Base-by-base conservation (phyloP, 2,888 invertebrate species). In the Lepidochrysops patricia region DNA sequence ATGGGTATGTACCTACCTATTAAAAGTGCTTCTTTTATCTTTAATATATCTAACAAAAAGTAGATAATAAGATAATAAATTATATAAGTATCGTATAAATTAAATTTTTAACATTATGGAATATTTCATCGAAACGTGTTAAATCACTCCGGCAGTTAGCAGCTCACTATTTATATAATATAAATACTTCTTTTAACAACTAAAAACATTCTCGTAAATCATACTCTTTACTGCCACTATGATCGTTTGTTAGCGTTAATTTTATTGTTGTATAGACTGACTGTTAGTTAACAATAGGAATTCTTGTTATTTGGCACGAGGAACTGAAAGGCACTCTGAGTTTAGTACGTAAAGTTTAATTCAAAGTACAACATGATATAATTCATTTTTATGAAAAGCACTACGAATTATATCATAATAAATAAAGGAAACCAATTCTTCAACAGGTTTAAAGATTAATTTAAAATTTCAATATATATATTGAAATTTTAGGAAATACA, bases 181-280 rank as follows among this genome's bases (percentile, higher is more conserved):
- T 64, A 69, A 66, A 65, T 63, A 64, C 65, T 66, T 70, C 67
- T 67, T 66, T 61, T 66, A 67, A 67, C 70, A 68, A 58, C 61
- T 29, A 68, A 71, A 68, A 63, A 68, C 66, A 62, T 62, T 48
- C 60, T 62, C 57, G 65, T 76, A 75, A 77, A 77, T 77, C 68
- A 71, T 62, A 23, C 60, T 64, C 67, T 77, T 78, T 75, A 78
- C 68, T 66, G 67, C 69, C 64, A 66, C 68, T 70, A 66, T 69
- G 65, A 67, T 64, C 68, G 67, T 67, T 69, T 58, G 63, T 50
- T 61, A 64, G 64, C 64, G 66, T 70, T 67, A 67, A 71, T 73
- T 70, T 72, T 70, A 72, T 69, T 72, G 64, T 67, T 70, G 68
- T 70, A 68, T 25, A 5, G n/a, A n/a, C n/a, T 26, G 25, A 49